Conservation (phyloP, 2,888 invertebrate genomes). For the Acrobasis suavella region DNA sequence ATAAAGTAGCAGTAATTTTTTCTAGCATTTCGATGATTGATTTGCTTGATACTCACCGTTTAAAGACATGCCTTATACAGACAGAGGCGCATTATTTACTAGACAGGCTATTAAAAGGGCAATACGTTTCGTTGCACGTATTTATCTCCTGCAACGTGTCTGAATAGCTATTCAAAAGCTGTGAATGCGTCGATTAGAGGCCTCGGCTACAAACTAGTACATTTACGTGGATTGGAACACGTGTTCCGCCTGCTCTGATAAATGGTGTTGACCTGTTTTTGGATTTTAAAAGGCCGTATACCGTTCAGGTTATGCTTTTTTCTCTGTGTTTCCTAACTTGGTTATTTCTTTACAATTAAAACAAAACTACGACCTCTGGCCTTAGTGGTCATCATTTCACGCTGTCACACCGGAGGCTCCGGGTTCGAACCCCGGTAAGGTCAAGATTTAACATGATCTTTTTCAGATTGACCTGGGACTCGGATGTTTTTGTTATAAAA, state of each 20-base stretch:
- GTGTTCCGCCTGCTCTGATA: slow-evolving; percentile 1
- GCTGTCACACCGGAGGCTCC: no score
- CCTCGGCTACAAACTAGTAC: slow-evolving; percentile 11
- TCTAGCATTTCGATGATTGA: no score
- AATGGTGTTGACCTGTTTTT: slow-evolving; percentile 6
- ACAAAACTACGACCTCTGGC: no score
- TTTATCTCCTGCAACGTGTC: slow-evolving; percentile 20
- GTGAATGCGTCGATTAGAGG: slow-evolving; percentile 19
- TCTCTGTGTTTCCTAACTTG: not conserved
- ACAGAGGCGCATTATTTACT: slow-evolving; percentile 12
- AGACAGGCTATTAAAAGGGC: slow-evolving; percentile 17
- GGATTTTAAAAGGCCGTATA: not conserved
- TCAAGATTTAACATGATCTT: no score
- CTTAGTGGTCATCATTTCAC: no score
- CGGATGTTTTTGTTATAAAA: no score
- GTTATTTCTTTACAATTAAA: no score
- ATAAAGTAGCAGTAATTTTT: no score
- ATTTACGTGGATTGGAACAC: slow-evolving; percentile 15
- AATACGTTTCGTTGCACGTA: slow-evolving; percentile 18
- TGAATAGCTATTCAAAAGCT: slow-evolving; percentile 23
- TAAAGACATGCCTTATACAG: not conserved
- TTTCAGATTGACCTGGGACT: no score
- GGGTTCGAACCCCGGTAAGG: no score
- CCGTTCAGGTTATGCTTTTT: not conserved
- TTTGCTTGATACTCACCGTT: no score